Base-by-base conservation (phyloP, 2,797 vertebrate species). In the Muscicapa striata region DNA sequence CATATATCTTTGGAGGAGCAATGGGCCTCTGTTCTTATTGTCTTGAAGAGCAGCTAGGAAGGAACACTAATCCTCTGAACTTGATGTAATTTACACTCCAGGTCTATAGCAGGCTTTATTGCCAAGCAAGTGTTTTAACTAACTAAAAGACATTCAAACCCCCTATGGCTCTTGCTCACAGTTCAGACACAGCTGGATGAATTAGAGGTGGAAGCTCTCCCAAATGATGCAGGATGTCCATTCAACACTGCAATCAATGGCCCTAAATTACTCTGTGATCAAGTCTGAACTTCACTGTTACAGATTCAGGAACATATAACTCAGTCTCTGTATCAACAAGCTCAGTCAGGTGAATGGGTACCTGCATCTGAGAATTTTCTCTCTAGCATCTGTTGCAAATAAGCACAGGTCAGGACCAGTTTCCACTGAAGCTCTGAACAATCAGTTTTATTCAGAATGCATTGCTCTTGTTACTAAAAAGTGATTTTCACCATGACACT, bases 271-370 rank as follows among this genome's bases (percentile, higher is more conserved):
- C n/a, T 85, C 32, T 38, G 20, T 55, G 20, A 55, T 51, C 32
- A 79, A 68, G 49, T 57, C 40, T 63, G n/a, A 72, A 24, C 45
- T 57, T 76, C 29, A 20, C 5, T 41, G 49, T 34, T 74, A 29
- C 6, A 4, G 21, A 36, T 59, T 66, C 59, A 63, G 46, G 6
- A 84, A 10, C 19, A 27, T 30, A 52, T 19, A 16, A 88, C 17
- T 90, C 21, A 30, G 29, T 34, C 40, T 76, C 14, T 79, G 1
- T 9, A 69, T 43, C 38, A 81, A 20, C 20, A 75, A 43, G 8
- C n/a, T n/a, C 52, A 87, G n/a, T 6, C 40, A 73, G 51, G 23
- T 62, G 13, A 84, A 21, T 0, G 0, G 36, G 26, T 51, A 46
- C 36, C 26, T 77, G 45, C 30, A 81, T 11, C 67, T 9, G 11